A percentile compares a stretch with the other conserved stretches of the same genome.
Conservation (phyloP, 2,113 vertebrate genomes). For the Nesoenas mayeri region DNA sequence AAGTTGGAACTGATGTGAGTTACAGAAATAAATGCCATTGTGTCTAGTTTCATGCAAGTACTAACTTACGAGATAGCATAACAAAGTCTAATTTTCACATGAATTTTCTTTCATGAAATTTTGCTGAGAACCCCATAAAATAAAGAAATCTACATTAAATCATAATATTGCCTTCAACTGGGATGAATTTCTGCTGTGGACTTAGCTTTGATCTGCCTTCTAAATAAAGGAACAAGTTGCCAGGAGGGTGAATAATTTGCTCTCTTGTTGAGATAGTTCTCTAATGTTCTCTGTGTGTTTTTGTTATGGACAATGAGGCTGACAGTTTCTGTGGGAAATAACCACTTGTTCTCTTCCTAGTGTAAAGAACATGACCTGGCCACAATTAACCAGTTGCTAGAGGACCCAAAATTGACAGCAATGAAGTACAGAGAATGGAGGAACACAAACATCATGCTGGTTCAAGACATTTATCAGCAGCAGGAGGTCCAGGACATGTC, state of each 20-base stretch:
- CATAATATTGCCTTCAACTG: background rate
- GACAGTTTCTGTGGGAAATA: background rate
- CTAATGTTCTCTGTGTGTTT: background rate
- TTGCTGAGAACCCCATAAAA: background rate
- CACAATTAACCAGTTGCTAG: conserved; percentile 88
- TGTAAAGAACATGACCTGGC: conserved; percentile 93
- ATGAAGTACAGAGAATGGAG: conserved; percentile 91
- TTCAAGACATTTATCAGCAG: conserved; percentile 85
- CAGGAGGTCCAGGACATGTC: conserved; percentile 23
- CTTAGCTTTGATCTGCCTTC: background rate
- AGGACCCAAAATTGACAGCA: conserved; percentile 82
- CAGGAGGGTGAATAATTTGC: background rate
- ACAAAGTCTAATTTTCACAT: background rate
- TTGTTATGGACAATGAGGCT: background rate
- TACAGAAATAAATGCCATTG: background rate
- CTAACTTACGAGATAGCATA: background rate
- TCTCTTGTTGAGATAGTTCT: background rate
- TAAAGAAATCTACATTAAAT: background rate
- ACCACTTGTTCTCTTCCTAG: conserved; percentile 68
- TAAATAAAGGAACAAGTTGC: background rate
- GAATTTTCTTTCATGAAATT: background rate
- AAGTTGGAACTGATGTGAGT: background rate
- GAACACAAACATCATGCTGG: conserved; percentile 82
- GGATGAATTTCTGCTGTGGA: background rate
- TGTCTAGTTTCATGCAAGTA: background rate